Percentiles rank a stretch among this genome's conserved stretches.
Conservation (phyloP, 2,797 vertebrate genomes). For the Sternotherus odoratus region DNA sequence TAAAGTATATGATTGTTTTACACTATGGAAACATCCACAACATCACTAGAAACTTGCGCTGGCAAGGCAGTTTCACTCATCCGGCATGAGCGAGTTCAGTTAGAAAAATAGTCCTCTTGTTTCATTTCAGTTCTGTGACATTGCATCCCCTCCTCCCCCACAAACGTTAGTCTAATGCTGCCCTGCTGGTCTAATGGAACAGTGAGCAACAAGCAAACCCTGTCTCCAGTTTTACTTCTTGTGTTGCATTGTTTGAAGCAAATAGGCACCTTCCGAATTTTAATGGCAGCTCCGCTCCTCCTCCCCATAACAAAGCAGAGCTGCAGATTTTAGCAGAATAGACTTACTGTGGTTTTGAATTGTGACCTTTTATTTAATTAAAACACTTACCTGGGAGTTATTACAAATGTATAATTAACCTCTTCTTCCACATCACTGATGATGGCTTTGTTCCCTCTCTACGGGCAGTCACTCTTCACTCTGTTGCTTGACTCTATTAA, state of each 20-base stretch:
- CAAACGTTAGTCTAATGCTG: rapidly evolving
- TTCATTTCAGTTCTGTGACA: not conserved
- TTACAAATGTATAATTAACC: not conserved
- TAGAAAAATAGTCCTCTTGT: not conserved
- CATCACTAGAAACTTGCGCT: not conserved
- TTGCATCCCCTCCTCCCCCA: not conserved
- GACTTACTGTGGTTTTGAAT: not conserved
- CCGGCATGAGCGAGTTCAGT: rapidly evolving
- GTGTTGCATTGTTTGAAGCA: not conserved
- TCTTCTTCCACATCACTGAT: not conserved
- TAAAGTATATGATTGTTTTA: rapidly evolving
- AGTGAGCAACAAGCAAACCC: rapidly evolving
- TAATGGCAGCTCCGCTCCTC: not conserved
- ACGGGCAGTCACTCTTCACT: not conserved
- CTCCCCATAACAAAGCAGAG: not conserved
- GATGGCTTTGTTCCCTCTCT: not conserved
- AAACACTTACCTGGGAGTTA: not conserved
- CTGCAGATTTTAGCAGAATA: not conserved
- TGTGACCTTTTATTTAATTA: not conserved
- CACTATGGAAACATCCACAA: not conserved
- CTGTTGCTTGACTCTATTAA: not conserved
- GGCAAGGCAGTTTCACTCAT: not conserved
- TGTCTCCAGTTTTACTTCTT: not conserved
- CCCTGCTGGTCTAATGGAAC: not conserved
- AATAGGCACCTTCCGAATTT: not conserved